These are phyloP conservation scores for Acanthis flammea DNA, from an alignment of 2,797 vertebrate genomes.

Conservation along the genomic window DNA sequence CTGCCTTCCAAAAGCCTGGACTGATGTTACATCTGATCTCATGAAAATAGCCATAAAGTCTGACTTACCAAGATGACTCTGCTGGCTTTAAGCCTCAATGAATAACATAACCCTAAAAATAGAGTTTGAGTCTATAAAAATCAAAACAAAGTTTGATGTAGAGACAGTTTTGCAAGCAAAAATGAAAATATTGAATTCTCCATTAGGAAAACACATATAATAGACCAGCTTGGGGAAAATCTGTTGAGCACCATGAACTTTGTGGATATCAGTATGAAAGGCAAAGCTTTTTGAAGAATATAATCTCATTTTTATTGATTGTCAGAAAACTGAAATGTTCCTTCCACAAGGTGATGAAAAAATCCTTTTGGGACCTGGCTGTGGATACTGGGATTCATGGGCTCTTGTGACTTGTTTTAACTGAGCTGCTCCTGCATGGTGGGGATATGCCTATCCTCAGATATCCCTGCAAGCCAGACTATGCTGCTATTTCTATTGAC, in stretches of 20 bases:
- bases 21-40: slow-evolving; percentile 19
- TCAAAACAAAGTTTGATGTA: slow-evolving; percentile 19
- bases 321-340: neutral
- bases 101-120: slow-evolving; percentile 43
- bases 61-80: slow-evolving; percentile 16
- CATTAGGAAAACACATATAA: neutral
- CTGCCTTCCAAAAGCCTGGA: slow-evolving; percentile 28
- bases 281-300: neutral
- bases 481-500: neutral
- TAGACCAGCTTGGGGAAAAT: slow-evolving; percentile 2
- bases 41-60: slow-evolving; percentile 44
- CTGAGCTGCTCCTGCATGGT: neutral
- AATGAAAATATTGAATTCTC: slow-evolving; percentile 13
- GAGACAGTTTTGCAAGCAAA: slow-evolving; percentile 7
- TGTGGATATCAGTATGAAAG: neutral
- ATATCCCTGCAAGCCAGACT: neutral
- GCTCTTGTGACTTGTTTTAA: neutral
- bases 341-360: neutral
- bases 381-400: neutral
- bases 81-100: slow-evolving; percentile 3
- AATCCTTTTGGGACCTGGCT: neutral
- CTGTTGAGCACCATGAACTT: neutral
- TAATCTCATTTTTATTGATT: neutral
- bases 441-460: neutral
- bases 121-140: slow-evolving; percentile 28